Percentiles rank a stretch among this genome's conserved stretches.
These are phyloP conservation scores for Solen grandis DNA, from an alignment of 1,140 invertebrate genomes.

Conservation along the genomic window DNA sequence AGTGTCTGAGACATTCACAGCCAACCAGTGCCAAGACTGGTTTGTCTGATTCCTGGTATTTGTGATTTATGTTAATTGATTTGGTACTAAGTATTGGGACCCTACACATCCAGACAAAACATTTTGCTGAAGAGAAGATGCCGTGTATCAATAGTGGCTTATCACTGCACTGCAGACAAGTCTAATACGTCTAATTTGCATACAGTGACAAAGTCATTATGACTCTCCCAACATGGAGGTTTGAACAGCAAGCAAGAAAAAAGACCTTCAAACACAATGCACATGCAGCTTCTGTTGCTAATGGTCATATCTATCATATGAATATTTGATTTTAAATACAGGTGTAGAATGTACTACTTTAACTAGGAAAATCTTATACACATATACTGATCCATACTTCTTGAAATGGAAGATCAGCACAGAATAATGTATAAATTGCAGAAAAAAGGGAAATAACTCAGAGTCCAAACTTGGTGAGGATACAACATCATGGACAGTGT, in stretches of 20 bases:
- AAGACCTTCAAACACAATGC: too few relatives aligned
- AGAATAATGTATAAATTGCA: neutral
- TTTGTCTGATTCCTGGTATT: too few relatives aligned
- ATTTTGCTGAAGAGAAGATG: too few relatives aligned
- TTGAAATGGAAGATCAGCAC: neutral
- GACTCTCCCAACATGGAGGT: slow-evolving; percentile 21
- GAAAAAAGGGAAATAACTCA: neutral
- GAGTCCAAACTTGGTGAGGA: neutral
- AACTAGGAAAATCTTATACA: neutral
- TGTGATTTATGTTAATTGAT: too few relatives aligned
- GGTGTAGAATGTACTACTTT: neutral
- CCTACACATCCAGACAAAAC: too few relatives aligned
- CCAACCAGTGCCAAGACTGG: too few relatives aligned
- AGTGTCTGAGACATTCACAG: too few relatives aligned
- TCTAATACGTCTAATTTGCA: slow-evolving; percentile 44
- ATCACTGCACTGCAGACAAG: too few relatives aligned
- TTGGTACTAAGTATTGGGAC: too few relatives aligned
- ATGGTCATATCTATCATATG: neutral
- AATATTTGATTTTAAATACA: neutral
- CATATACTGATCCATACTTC: neutral
- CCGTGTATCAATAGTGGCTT: too few relatives aligned
- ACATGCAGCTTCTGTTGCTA: slow-evolving; percentile 6
- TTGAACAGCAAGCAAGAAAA: slow-evolving; percentile 16
- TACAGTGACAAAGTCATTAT: slow-evolving; percentile 34
- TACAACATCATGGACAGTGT: neutral